Evolutionary conservation across 1,140 invertebrate species (phyloP).

Genomic region (Sipha flava): DNA sequence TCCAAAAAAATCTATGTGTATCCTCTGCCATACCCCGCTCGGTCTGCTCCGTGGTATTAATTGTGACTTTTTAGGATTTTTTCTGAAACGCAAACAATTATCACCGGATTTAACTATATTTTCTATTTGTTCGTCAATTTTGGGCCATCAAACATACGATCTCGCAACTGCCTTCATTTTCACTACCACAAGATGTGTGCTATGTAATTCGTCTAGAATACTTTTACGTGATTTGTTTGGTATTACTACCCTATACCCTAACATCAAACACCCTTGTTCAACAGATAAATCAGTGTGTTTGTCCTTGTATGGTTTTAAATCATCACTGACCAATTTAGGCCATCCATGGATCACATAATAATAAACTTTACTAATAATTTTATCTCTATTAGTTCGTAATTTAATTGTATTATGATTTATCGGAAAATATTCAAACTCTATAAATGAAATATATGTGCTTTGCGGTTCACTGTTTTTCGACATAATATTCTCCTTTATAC

Average conservation of each 20-base stretch:
- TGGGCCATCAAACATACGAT: background rate
- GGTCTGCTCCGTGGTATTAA: background rate
- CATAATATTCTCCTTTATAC: too few species aligned
- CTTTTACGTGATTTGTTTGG: background rate
- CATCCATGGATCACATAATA: too few species aligned
- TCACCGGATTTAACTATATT: background rate
- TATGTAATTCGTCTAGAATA: background rate
- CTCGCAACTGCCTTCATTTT: background rate
- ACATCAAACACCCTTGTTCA: background rate
- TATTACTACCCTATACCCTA: background rate
- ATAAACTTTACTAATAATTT: too few species aligned
- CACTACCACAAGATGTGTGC: background rate
- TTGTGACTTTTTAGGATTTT: background rate
- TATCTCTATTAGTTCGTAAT: too few species aligned
- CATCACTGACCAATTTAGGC: too few species aligned
- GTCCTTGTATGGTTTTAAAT: background rate
- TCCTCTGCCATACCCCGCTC: background rate
- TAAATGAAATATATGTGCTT: too few species aligned
- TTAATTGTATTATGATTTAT: too few species aligned
- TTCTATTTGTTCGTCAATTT: background rate
- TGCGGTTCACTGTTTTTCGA: too few species aligned
- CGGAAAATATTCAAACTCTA: too few species aligned
- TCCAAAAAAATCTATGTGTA: background rate
- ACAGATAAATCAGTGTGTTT: background rate
- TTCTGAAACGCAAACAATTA: background rate